Evolutionary conservation across 2,797 vertebrate species (phyloP).

Genomic region (Gymnothorax javanicus): DNA sequence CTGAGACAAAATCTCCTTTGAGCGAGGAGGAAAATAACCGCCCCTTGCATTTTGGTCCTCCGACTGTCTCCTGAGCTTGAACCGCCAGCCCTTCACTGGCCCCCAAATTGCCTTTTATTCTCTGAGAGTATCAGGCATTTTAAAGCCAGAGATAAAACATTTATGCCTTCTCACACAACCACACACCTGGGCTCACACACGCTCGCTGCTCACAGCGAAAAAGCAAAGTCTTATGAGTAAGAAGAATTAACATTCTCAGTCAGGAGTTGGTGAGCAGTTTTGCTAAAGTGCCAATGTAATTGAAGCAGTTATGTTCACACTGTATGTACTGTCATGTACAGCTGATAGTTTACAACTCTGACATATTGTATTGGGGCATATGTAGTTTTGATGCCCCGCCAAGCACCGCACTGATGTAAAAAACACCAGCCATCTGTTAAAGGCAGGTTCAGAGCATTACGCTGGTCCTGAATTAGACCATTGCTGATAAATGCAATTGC

Average conservation of each 20-base stretch:
- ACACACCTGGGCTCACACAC: not conserved
- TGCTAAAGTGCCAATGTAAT: not conserved
- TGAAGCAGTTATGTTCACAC: not conserved
- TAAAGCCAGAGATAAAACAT: not conserved
- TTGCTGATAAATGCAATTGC: too few species aligned
- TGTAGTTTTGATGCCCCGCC: not conserved
- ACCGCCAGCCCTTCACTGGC: not conserved
- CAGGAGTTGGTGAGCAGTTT: not conserved
- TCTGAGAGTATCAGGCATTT: not conserved
- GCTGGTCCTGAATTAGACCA: too few species aligned
- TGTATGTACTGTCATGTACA: too few species aligned
- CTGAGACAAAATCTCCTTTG: conserved; percentile 15
- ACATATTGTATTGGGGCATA: not conserved
- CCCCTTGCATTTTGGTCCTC: not conserved
- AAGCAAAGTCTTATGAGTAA: not conserved
- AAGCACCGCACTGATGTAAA: too few species aligned
- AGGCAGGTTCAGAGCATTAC: too few species aligned
- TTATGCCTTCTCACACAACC: not conserved
- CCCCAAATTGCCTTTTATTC: not conserved
- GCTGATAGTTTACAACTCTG: not conserved
- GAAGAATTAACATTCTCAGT: not conserved
- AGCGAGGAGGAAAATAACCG: conserved; percentile 11
- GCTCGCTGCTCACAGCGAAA: not conserved
- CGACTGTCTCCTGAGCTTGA: not conserved
- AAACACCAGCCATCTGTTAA: too few species aligned